Conservation (phyloP, 2,888 invertebrate genomes). For the Micropterix aruncella region DNA sequence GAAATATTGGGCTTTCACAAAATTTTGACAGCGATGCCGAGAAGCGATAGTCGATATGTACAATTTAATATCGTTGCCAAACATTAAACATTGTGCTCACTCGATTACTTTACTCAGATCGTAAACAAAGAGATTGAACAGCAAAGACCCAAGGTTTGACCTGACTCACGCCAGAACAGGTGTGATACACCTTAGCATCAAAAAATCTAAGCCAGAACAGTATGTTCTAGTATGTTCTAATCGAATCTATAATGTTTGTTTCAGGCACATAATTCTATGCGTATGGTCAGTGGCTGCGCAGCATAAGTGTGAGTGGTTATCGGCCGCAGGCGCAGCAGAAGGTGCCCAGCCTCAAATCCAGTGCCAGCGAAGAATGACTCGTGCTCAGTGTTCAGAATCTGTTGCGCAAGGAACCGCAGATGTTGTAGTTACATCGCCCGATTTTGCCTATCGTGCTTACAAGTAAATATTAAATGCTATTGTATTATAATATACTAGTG, state of each 20-base stretch:
- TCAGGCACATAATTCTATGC: constrained; percentile 45
- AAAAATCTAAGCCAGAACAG: background rate
- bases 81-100: too few relatives aligned
- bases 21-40: too few relatives aligned
- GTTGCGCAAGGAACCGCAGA: constrained; percentile 51
- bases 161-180: too few relatives aligned
- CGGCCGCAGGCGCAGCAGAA: constrained; percentile 57
- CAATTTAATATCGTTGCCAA: too few relatives aligned
- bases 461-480: too few relatives aligned
- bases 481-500: too few relatives aligned
- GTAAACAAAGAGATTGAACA: too few relatives aligned
- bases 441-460: constrained; percentile 53
- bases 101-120: too few relatives aligned
- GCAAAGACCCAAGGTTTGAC: background rate
- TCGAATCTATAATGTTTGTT: constrained; percentile 7
- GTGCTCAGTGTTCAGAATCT: constrained; percentile 53
- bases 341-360: constrained; percentile 68
- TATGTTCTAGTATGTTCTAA: background rate
- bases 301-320: constrained; percentile 67
- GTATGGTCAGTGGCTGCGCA: constrained; percentile 54
- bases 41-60: too few relatives aligned
- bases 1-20: too few relatives aligned
- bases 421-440: constrained; percentile 55
- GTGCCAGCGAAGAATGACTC: constrained; percentile 48
- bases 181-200: background rate